Conservation (phyloP, 2,113 vertebrate species). For the Microcebus griseorufus region DNA sequence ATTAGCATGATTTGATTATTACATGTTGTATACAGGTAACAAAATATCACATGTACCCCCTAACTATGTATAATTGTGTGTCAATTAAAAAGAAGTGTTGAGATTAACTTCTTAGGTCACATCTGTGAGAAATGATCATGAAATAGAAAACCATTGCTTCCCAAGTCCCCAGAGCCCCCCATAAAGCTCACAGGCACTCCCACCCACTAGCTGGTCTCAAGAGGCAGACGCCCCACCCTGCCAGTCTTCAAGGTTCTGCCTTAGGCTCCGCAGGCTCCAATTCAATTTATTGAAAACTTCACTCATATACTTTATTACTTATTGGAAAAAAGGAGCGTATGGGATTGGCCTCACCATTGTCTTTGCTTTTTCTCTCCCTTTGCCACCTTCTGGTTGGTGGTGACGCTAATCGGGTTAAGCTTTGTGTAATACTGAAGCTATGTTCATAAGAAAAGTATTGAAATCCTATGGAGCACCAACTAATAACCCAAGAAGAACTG, state of each 20-base stretch:
- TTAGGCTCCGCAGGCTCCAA: neutral
- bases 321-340: neutral
- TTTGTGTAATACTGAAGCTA: slow-evolving; percentile 73
- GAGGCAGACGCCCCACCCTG: neutral
- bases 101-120: neutral
- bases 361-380: neutral
- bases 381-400: neutral
- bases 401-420: slow-evolving; percentile 40
- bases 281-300: neutral
- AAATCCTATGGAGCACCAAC: slow-evolving; percentile 69
- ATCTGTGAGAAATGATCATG: neutral
- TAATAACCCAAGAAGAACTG: slow-evolving; percentile 76
- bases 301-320: neutral
- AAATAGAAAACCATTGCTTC: neutral
- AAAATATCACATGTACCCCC: neutral
- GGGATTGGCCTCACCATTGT: neutral
- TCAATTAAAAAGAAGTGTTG: neutral
- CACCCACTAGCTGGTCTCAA: neutral
- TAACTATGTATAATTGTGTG: neutral
- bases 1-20: neutral
- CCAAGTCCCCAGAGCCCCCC: neutral
- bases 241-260: neutral
- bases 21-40: neutral
- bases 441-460: slow-evolving; percentile 63
- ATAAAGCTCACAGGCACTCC: neutral